Percentiles rank a stretch among this genome's conserved stretches.
These are phyloP conservation scores for Anguilla marmorata DNA, from an alignment of 2,797 vertebrate genomes.

Conservation along the genomic window DNA sequence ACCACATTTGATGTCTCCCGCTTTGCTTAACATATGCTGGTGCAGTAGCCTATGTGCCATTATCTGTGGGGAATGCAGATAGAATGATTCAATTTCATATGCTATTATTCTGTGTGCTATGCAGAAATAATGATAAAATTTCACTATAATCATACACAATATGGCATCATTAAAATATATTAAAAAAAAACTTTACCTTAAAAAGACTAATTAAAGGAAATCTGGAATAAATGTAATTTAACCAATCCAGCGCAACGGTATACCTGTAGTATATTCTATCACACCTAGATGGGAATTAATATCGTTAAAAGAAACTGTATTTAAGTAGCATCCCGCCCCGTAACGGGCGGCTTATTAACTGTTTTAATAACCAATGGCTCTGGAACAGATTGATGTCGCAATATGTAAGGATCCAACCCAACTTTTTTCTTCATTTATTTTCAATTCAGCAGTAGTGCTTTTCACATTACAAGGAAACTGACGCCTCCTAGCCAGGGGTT, in stretches of 20 bases:
- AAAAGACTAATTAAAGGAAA: neutral
- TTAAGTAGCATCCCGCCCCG: neutral
- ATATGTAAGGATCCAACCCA: neutral
- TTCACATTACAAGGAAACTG: slow-evolving; percentile 14
- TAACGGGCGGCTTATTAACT: neutral
- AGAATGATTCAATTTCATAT: neutral
- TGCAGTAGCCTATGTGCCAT: neutral
- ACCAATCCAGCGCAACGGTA: neutral
- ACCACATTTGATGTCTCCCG: neutral
- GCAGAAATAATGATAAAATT: neutral
- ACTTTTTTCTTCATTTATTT: neutral
- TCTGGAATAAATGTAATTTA: neutral
- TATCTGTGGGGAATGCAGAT: neutral
- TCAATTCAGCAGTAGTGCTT: neutral
- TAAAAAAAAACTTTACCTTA: neutral
- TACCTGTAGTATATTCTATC: neutral
- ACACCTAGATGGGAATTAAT: neutral
- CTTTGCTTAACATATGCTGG: neutral
- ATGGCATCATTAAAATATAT: neutral
- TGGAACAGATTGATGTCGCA: neutral
- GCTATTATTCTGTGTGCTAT: no score
- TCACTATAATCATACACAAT: neutral
- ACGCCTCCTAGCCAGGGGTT: neutral
- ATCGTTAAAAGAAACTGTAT: neutral
- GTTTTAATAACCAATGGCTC: neutral